A percentile compares a stretch with the other conserved stretches of the same genome.
phyloP scores from a whole-genome alignment of 1,140 invertebrate species.

The Conus ventricosus region DNA sequence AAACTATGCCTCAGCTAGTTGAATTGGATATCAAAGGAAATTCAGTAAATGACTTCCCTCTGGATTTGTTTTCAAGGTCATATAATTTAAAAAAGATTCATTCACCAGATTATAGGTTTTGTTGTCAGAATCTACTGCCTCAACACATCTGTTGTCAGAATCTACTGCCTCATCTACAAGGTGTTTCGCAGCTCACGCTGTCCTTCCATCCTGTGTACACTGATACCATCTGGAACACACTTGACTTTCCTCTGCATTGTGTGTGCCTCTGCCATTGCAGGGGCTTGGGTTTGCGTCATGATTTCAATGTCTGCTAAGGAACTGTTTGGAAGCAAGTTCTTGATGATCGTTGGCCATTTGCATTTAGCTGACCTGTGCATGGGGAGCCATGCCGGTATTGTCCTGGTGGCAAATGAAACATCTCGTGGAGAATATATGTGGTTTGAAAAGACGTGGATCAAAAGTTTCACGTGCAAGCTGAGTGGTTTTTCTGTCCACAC shows the following conservation, averaged over 20 bases:
- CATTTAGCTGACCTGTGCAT: slow-evolving; percentile 57
- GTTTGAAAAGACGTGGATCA: background rate
- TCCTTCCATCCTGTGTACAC: slow-evolving; percentile 50
- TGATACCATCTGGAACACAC: slow-evolving; percentile 40
- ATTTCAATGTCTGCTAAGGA: background rate
- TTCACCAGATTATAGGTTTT: slow-evolving; percentile 35
- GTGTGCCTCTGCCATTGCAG: slow-evolving; percentile 39
- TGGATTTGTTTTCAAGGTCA: slow-evolving; percentile 39
- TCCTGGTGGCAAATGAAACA: slow-evolving; percentile 51
- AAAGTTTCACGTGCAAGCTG: background rate
- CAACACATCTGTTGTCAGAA: background rate
- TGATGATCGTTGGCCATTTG: slow-evolving; percentile 61
- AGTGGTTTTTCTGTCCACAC: background rate
- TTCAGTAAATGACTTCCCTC: background rate
- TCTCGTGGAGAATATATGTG: slow-evolving; percentile 24
- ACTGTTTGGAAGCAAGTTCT: background rate
- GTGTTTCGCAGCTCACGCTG: background rate
- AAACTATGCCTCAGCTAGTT: background rate
- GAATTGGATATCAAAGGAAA: background rate
- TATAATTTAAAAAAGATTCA: slow-evolving; percentile 37
- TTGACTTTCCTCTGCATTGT: slow-evolving; percentile 43
- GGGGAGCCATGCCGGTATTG: slow-evolving; percentile 47
- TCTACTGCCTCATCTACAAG: slow-evolving; percentile 41
- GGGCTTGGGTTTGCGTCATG: slow-evolving; percentile 45
- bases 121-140: background rate